phyloP scores from a whole-genome alignment of 2,888 invertebrate genomes.

The Eueremaeus valkanovi region DNA sequence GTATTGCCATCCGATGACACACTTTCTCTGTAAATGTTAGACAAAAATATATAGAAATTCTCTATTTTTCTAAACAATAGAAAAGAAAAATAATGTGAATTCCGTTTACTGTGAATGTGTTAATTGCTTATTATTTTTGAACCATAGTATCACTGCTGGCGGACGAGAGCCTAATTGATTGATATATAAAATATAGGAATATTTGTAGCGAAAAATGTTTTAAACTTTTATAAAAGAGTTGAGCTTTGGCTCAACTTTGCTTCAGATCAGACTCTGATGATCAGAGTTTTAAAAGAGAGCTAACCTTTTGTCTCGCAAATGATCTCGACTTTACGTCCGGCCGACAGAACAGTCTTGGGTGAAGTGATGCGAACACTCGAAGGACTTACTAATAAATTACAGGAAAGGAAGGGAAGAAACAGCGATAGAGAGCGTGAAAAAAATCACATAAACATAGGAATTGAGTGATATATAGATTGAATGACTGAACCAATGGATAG shows the following conservation, averaged over 20 bases:
- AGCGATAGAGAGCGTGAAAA: not conserved
- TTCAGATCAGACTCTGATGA: not conserved
- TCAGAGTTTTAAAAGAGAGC: not conserved
- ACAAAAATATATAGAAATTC: not conserved
- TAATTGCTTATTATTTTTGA: constrained; percentile 32
- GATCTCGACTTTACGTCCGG: constrained; percentile 40
- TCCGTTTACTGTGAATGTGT: constrained; percentile 32
- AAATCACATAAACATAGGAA: not conserved
- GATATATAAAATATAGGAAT: no score
- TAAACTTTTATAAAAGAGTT: no score
- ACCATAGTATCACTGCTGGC: constrained; percentile 34
- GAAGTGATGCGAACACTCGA: constrained; percentile 1
- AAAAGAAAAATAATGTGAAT: not conserved
- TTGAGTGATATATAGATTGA: no score
- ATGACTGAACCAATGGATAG: no score
- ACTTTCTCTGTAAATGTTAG: constrained; percentile 26
- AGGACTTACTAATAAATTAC: not conserved
- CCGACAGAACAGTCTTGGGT: not conserved
- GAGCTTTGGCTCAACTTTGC: not conserved
- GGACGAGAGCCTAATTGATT: constrained; percentile 37
- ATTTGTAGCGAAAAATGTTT: no score
- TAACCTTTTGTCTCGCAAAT: constrained; percentile 33
- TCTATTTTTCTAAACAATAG: not conserved
- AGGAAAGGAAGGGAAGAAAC: not conserved
- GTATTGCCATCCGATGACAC: constrained; percentile 33